Evolutionary conservation across 1,140 invertebrate genomes (phyloP).

Genomic region (Dolichoris vasculosae): DNA sequence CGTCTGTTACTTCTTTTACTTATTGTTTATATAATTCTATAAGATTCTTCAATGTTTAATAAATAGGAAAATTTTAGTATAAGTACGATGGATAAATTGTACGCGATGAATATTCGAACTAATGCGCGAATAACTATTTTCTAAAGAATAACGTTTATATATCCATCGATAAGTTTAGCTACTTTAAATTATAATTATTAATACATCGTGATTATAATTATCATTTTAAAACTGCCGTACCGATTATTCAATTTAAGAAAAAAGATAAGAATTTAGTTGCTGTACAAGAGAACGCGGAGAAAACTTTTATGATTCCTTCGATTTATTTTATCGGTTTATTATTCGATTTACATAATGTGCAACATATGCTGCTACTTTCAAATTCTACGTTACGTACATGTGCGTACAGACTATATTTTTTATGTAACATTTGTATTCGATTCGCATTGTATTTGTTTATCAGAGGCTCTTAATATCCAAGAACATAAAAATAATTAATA

Average conservation of each 20-base stretch:
- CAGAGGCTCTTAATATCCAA: background rate
- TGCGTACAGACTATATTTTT: background rate
- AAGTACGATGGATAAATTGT: too few species aligned
- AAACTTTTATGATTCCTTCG: background rate
- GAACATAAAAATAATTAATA: background rate
- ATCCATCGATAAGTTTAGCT: too few species aligned
- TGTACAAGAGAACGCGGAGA: too few species aligned
- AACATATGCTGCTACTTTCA: background rate
- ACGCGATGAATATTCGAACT: too few species aligned
- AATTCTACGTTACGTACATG: background rate
- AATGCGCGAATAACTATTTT: too few species aligned
- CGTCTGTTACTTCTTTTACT: background rate
- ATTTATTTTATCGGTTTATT: background rate
- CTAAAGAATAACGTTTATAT: too few species aligned
- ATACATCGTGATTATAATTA: too few species aligned
- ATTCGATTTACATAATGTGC: background rate
- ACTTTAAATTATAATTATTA: too few species aligned
- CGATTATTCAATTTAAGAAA: too few species aligned
- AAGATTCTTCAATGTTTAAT: background rate
- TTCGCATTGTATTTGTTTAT: background rate
- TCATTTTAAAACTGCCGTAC: too few species aligned
- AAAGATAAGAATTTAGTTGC: too few species aligned
- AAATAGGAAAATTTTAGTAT: background rate
- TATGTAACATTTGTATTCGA: background rate
- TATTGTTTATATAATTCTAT: background rate